These are phyloP conservation scores for Stomorhina lunata DNA, from an alignment of 2,888 invertebrate species.

Conservation along the genomic window DNA sequence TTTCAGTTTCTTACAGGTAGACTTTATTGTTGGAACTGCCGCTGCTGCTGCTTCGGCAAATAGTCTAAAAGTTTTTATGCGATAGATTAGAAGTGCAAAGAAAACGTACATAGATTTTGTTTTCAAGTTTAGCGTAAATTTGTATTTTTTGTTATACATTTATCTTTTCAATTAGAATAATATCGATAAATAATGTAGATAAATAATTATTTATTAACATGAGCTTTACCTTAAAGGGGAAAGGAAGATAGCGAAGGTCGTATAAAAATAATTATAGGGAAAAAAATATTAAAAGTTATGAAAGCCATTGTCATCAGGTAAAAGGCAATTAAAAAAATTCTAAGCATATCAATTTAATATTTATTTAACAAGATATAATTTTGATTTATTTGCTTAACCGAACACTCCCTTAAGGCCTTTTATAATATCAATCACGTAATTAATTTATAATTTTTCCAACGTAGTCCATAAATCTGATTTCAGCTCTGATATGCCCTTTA, in stretches of 20 bases:
- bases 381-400: too few relatives aligned
- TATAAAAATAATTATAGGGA: neutral
- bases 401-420: neutral
- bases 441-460: neutral
- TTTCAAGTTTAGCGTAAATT: neutral
- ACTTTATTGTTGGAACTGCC: neutral
- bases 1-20: constrained; percentile 29
- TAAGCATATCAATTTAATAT: too few relatives aligned
- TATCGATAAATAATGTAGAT: neutral
- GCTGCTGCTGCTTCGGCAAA: neutral
- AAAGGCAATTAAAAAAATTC: too few relatives aligned
- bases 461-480: too few relatives aligned
- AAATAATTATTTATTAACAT: neutral
- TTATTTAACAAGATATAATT: too few relatives aligned
- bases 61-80: neutral
- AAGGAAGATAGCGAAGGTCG: neutral
- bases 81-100: neutral
- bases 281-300: too few relatives aligned
- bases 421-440: neutral
- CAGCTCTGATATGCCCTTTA: too few relatives aligned
- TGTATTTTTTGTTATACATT: neutral
- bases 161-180: constrained; percentile 11
- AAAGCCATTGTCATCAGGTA: too few relatives aligned
- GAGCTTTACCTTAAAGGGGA: neutral
- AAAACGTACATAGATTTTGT: too few relatives aligned